Evolutionary conservation across 2,888 invertebrate genomes (phyloP).

Genomic region (Marronus borbonicus): DNA sequence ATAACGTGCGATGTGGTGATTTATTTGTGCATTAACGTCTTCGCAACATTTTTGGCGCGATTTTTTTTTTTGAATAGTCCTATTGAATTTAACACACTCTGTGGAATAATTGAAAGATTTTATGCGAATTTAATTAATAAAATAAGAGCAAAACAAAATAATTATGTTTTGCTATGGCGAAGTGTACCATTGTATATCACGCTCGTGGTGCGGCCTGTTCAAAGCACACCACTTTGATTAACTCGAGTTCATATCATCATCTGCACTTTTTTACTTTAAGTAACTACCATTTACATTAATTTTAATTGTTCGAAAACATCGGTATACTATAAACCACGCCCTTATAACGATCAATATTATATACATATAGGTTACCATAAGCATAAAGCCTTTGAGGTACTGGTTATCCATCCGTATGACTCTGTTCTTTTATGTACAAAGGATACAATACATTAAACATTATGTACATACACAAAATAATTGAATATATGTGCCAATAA

Average conservation of each 20-base stretch:
- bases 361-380: conserved; percentile 63
- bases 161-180: background rate
- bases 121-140: background rate
- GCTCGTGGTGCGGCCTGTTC: background rate
- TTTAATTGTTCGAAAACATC: conserved; percentile 63
- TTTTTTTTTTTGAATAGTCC: background rate
- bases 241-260: background rate
- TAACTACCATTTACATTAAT: background rate
- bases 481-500: conserved; percentile 36
- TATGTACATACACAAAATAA: conserved; percentile 22
- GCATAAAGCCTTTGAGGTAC: conserved; percentile 62
- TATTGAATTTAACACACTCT: background rate
- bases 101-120: background rate
- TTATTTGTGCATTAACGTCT: background rate
- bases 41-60: conserved; percentile 1
- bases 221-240: conserved; percentile 22
- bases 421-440: conserved; percentile 61
- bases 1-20: background rate
- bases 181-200: background rate
- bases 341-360: conserved; percentile 65
- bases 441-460: conserved; percentile 54
- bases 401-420: conserved; percentile 60
- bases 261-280: conserved; percentile 26
- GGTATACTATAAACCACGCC: conserved; percentile 63
- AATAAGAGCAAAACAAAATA: background rate